phyloP scores from a whole-genome alignment of 1,140 invertebrate species.

The Eumaeus atala region DNA sequence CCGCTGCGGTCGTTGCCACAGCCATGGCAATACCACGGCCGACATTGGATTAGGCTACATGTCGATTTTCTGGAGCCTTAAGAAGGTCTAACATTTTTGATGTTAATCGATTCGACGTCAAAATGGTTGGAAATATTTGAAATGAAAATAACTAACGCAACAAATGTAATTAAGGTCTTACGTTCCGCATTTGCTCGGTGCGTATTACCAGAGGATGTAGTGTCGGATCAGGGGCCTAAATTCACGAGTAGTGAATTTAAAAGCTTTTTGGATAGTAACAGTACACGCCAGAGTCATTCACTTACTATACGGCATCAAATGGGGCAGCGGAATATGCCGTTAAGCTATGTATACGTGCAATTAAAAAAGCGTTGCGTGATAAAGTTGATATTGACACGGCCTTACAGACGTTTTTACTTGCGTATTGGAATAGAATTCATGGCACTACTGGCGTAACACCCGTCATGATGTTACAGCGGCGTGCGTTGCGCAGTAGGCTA shows the following conservation, averaged over 20 bases:
- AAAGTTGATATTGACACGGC: constrained; percentile 4
- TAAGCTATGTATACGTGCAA: constrained; percentile 12
- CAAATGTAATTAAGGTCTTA: constrained; percentile 13
- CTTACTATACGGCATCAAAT: constrained; percentile 20
- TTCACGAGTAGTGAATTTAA: too few relatives aligned
- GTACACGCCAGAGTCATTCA: too few relatives aligned
- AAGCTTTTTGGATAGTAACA: too few relatives aligned
- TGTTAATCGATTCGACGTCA: constrained; percentile 19
- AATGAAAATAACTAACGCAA: constrained; percentile 16
- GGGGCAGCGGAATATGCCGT: constrained; percentile 19
- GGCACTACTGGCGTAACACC: constrained; percentile 7
- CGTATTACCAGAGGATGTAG: not conserved
- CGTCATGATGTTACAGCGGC: not conserved
- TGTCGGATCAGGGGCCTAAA: too few relatives aligned
- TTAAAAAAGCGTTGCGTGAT: constrained; percentile 16
- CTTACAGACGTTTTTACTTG: constrained; percentile 11
- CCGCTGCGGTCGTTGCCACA: constrained; percentile 1
- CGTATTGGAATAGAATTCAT: constrained; percentile 9
- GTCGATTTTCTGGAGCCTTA: constrained; percentile 22
- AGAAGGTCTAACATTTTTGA: constrained; percentile 18
- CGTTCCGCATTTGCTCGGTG: constrained; percentile 10
- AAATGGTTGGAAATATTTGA: constrained; percentile 27
- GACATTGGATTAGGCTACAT: constrained; percentile 20
- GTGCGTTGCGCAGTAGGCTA: not conserved
- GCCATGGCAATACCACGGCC: constrained; percentile 16